phyloP scores from a whole-genome alignment of 1,140 invertebrate genomes.

The Sitophilus oryzae region DNA sequence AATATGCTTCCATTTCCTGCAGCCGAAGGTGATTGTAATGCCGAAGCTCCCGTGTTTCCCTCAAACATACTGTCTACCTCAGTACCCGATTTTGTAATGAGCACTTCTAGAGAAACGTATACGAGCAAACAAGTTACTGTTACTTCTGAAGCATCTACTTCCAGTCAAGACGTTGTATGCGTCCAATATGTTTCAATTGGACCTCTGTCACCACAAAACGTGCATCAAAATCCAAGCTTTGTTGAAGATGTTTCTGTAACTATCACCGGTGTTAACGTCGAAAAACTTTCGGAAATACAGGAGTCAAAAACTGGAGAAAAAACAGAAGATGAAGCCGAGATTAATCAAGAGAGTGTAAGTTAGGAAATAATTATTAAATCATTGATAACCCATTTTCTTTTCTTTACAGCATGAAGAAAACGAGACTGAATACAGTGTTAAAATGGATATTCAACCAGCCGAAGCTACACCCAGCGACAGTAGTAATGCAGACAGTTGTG shows the following conservation, averaged over 20 bases:
- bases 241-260: conserved; percentile 31
- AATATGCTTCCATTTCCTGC: background rate
- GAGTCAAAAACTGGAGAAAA: too few species aligned
- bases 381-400: background rate
- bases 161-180: conserved; percentile 27
- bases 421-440: background rate
- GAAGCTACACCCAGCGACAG: background rate
- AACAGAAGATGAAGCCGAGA: background rate
- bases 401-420: background rate
- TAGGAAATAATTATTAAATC: background rate
- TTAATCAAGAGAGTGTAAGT: background rate
- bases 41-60: background rate
- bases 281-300: conserved; percentile 11
- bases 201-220: conserved; percentile 15
- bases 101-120: conserved; percentile 5
- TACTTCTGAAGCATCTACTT: conserved; percentile 15
- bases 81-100: background rate
- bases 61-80: too few species aligned
- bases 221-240: background rate
- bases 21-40: background rate
- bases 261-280: conserved; percentile 35
- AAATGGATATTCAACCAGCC: background rate
- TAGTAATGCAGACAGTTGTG: background rate
- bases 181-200: conserved; percentile 31
- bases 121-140: conserved; percentile 3